phyloP scores from a whole-genome alignment of 2,113 vertebrate species.

The Acinonyx jubatus region DNA sequence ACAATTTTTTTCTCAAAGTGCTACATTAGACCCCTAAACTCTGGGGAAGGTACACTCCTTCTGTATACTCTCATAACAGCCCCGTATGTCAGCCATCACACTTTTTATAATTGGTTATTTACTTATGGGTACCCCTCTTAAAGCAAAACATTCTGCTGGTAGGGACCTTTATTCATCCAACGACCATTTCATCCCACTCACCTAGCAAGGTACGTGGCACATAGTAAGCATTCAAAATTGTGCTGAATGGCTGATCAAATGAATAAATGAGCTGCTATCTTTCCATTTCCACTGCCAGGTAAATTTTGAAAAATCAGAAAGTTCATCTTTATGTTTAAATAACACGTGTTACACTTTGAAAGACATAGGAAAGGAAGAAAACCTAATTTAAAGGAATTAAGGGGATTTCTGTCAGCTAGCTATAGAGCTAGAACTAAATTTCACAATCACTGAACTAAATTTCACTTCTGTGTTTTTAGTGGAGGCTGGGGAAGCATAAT shows the following conservation, averaged over 20 bases:
- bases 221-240: background rate
- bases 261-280: background rate
- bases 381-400: constrained; percentile 18
- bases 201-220: background rate
- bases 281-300: background rate
- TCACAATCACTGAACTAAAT: constrained; percentile 25
- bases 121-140: background rate
- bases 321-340: constrained; percentile 1
- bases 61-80: background rate
- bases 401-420: background rate
- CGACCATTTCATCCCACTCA: background rate
- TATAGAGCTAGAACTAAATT: background rate
- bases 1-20: background rate
- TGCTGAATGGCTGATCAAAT: background rate
- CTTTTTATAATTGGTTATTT: background rate
- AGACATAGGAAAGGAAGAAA: background rate
- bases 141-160: background rate
- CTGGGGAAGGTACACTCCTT: background rate
- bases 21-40: background rate
- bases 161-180: background rate
- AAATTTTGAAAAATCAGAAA: constrained; percentile 2
- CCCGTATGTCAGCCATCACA: background rate
- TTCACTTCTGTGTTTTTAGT: background rate
- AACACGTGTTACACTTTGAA: background rate
- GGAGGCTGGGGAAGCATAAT: background rate